phyloP scores from a whole-genome alignment of 1,140 invertebrate species.

The Drosophila navojoa region DNA sequence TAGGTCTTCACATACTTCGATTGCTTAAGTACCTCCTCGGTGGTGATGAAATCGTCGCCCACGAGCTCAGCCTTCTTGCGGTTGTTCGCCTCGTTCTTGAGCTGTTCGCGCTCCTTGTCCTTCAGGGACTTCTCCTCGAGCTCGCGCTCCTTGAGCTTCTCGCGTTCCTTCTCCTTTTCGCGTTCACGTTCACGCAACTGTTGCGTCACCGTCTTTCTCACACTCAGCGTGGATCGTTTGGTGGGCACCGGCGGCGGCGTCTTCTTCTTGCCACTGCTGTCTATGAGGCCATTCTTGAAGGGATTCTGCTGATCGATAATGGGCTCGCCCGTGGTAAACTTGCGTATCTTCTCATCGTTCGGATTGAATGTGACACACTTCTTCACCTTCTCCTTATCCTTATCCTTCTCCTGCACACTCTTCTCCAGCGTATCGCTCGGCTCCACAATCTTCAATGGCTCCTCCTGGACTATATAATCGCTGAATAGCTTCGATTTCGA shows the following conservation, averaged over 20 bases:
- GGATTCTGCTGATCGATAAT: slow-evolving; percentile 82
- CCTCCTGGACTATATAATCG: slow-evolving; percentile 33
- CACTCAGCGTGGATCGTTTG: slow-evolving; percentile 69
- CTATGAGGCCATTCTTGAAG: slow-evolving; percentile 61
- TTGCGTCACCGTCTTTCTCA: slow-evolving; percentile 71
- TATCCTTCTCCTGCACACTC: slow-evolving; percentile 21
- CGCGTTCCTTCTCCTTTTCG: slow-evolving; percentile 58
- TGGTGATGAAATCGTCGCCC: slow-evolving; percentile 75
- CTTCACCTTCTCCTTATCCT: slow-evolving; percentile 46
- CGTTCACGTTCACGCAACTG: slow-evolving; percentile 68
- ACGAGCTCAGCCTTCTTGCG: slow-evolving; percentile 27
- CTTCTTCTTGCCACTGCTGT: slow-evolving; percentile 46
- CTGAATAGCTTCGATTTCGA: slow-evolving; percentile 1
- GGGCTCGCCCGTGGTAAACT: slow-evolving; percentile 76
- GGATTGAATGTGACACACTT: slow-evolving; percentile 79
- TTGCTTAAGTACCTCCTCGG: slow-evolving; percentile 82
- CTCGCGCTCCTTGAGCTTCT: slow-evolving; percentile 40
- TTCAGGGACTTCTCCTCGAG: slow-evolving; percentile 25
- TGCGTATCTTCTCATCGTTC: slow-evolving; percentile 73
- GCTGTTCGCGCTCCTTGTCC: slow-evolving; percentile 47
- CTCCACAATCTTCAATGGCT: slow-evolving; percentile 55
- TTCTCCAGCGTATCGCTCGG: neutral
- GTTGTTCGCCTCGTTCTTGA: slow-evolving; percentile 61
- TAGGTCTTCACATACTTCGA: slow-evolving; percentile 84
- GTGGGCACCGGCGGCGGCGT: slow-evolving; percentile 68